Base-by-base conservation (phyloP, 2,888 invertebrate species). In the Leucania comma region DNA sequence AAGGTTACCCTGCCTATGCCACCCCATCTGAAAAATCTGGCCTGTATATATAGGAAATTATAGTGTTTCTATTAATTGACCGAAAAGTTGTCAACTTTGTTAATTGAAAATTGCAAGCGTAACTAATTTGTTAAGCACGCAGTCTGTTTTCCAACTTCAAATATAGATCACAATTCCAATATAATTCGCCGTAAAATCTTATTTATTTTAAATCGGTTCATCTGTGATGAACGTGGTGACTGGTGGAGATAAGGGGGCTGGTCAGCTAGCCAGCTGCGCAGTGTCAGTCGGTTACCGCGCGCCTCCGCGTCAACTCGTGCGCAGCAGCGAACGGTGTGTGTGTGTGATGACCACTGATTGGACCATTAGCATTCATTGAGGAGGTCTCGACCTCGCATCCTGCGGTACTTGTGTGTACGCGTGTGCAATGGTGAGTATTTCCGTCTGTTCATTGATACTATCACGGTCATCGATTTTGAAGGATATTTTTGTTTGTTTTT, bases 281-380 rank as follows among this genome's bases (percentile, higher is more conserved):
- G 62, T 62, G 51, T 72, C 66, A 95, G 94, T 93, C 90, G 88
- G 88, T 88, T 88, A 86, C 85, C 88, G 91, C 85, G 87, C 90
- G 90, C 87, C 89, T 83, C 60, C 75, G 84, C 83, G 87, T 75
- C 70, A 82, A 88, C 87, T 85, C 91, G 93, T 90, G 92, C 90
- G 91, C 87, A 82, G 78, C 75, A 82, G 68, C 59, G 54, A 64
- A 70, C 63, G 57, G 68, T 63, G 78, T 79, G 77, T 77, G 88
- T 87, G 89, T 88, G 93, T 91, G 90, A 91, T 92, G 91, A 69
- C 26, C 75, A 61, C 87, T 90, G 89, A 92, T 93, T 94, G 92
- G 89, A 91, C 91, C 93, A 91, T 91, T 95, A 91, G 88, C 88
- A 92, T 85, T 88, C 87, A 85, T 85, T 85, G 86, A 86, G 53